Conservation (phyloP, 2,113 vertebrate species). For the Colistium nudipinnis region DNA sequence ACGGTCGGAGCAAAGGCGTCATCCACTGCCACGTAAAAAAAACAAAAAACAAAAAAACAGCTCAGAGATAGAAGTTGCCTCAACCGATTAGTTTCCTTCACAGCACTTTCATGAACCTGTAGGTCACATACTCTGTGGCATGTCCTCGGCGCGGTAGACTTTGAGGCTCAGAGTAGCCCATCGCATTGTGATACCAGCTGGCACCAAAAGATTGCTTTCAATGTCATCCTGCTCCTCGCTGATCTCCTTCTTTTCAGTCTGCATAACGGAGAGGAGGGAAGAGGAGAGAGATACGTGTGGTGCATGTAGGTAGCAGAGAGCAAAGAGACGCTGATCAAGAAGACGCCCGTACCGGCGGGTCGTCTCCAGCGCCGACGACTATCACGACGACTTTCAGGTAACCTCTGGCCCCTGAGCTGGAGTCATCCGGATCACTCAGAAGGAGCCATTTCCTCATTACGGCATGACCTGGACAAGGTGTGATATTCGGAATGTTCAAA, state of each 20-base stretch:
- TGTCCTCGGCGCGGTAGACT: conserved; percentile 95
- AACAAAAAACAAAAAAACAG: conserved; percentile 42
- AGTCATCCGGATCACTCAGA: conserved; percentile 90
- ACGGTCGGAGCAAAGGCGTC: conserved; percentile 91
- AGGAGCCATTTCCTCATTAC: conserved; percentile 96
- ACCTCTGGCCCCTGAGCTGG: conserved; percentile 88
- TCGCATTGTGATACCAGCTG: conserved; percentile 89
- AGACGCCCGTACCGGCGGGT: conserved; percentile 83
- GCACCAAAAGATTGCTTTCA: conserved; percentile 92
- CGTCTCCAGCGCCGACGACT: conserved; percentile 91
- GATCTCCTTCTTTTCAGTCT: conserved; percentile 86
- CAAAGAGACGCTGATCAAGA: background rate
- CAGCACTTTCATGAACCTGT: background rate
- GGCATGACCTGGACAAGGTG: conserved; percentile 83
- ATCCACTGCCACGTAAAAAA: no score
- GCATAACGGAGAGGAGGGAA: background rate
- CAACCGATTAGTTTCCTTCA: background rate
- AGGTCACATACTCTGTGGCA: conserved; percentile 90
- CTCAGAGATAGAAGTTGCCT: background rate
- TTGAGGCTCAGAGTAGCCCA: conserved; percentile 91
- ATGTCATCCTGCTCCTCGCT: conserved; percentile 91
- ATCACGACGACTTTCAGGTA: conserved; percentile 98
- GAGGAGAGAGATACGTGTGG: background rate
- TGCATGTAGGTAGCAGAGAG: background rate
- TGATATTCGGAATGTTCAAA: conserved; percentile 30